Conservation (phyloP, 2,888 invertebrate genomes). For the Trichacis sp. region DNA sequence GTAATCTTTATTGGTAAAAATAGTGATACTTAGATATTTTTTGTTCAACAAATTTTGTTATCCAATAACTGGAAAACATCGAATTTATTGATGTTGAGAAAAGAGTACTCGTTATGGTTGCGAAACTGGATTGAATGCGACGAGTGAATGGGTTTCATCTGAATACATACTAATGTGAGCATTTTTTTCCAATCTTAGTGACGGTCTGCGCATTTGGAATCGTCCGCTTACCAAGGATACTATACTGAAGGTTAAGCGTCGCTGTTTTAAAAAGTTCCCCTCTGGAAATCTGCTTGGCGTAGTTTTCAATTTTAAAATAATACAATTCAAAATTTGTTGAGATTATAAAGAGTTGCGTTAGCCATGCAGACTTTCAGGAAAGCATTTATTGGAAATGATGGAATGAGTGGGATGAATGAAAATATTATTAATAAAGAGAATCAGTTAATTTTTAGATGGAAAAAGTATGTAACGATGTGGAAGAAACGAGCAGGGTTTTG, state of each 20-base stretch:
- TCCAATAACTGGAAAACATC: too few species aligned
- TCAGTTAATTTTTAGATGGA: conserved; percentile 69
- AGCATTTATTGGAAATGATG: conserved; percentile 53
- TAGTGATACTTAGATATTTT: too few species aligned
- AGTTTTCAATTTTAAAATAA: too few species aligned
- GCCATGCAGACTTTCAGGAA: conserved; percentile 38
- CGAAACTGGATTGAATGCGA: conserved; percentile 53
- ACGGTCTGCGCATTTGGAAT: conserved; percentile 66
- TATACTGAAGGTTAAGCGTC: conserved; percentile 66
- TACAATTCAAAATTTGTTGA: too few species aligned
- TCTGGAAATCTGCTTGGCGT: conserved; percentile 43
- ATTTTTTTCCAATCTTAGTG: conserved; percentile 69
- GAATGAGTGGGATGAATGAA: conserved; percentile 67
- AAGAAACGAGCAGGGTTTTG: conserved; percentile 66
- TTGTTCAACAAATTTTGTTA: too few species aligned
- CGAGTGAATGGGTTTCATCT: conserved; percentile 61
- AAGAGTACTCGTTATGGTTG: neutral
- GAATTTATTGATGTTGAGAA: too few species aligned
- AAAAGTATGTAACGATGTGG: conserved; percentile 67
- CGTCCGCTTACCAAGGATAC: conserved; percentile 66
- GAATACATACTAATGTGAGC: conserved; percentile 66
- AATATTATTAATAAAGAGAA: conserved; percentile 68
- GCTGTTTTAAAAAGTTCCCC: conserved; percentile 51
- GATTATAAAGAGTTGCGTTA: too few species aligned
- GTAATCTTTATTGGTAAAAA: too few species aligned